Evolutionary conservation across 2,888 invertebrate genomes (phyloP).

Genomic region (Meganola albula): DNA sequence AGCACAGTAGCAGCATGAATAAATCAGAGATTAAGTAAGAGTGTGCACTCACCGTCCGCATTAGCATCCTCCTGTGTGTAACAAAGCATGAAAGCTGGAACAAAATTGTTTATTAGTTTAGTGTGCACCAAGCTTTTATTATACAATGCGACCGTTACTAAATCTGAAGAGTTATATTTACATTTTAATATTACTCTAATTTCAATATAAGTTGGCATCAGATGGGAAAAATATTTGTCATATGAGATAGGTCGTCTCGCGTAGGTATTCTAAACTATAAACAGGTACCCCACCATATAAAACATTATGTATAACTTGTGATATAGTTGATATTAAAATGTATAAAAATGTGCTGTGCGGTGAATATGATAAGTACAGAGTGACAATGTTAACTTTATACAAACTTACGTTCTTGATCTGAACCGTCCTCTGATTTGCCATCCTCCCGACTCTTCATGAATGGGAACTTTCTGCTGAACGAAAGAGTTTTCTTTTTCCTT

Average conservation of each 20-base stretch:
- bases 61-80: conserved; percentile 95
- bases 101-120: conserved; percentile 63
- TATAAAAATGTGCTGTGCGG: conserved; percentile 19
- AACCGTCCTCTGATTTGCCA: conserved; percentile 94
- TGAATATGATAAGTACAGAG: conserved; percentile 13
- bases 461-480: conserved; percentile 98
- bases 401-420: conserved; percentile 97
- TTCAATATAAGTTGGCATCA: no score
- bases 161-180: no score
- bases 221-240: no score
- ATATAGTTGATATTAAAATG: conserved; percentile 22
- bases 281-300: conserved; percentile 28
- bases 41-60: conserved; percentile 87
- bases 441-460: conserved; percentile 99
- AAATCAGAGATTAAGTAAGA: conserved; percentile 23
- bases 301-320: conserved; percentile 33
- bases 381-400: conserved; percentile 6
- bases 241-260: no score
- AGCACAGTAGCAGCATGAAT: conserved; percentile 58
- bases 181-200: no score
- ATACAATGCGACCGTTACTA: conserved; percentile 5
- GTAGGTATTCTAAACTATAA: no score
- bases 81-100: conserved; percentile 96
- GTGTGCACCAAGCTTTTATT: conserved; percentile 24
- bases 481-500: conserved; percentile 98